Evolutionary conservation across 2,797 vertebrate genomes (phyloP).

Genomic region (Antrozous pallidus): DNA sequence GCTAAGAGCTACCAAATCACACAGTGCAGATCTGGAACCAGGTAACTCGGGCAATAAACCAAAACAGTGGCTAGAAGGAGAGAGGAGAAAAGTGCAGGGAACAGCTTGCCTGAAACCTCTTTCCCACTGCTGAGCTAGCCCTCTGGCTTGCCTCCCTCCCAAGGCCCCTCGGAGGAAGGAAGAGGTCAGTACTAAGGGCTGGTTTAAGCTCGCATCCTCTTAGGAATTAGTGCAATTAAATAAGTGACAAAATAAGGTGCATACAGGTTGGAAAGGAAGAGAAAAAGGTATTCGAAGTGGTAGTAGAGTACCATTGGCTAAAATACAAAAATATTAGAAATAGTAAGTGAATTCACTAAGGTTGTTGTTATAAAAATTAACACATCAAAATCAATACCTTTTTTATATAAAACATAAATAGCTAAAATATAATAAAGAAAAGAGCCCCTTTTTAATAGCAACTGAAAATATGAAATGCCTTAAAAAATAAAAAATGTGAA

Average conservation of each 20-base stretch:
- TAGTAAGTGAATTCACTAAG: neutral
- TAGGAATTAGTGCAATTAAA: neutral
- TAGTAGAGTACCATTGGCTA: accelerated
- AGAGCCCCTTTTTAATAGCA: neutral
- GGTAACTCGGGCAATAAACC: neutral
- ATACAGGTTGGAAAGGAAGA: neutral
- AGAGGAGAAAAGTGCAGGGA: neutral
- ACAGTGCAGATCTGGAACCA: neutral
- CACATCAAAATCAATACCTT: neutral
- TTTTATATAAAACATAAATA: neutral
- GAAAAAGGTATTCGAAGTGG: neutral
- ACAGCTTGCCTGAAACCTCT: accelerated
- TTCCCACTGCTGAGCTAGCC: accelerated
- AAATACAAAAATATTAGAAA: neutral
- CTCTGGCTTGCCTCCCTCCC: accelerated
- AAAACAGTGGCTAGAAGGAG: neutral
- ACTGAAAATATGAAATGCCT: neutral
- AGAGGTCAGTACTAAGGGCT: neutral
- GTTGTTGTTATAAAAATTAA: neutral
- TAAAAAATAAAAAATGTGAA: neutral
- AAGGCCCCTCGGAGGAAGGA: neutral
- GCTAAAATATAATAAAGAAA: neutral
- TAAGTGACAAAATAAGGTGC: neutral
- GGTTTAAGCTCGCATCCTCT: neutral
- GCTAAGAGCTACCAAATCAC: neutral